Evolutionary conservation across 2,888 invertebrate genomes (phyloP).

Genomic region (Cataglyphis cursor): DNA sequence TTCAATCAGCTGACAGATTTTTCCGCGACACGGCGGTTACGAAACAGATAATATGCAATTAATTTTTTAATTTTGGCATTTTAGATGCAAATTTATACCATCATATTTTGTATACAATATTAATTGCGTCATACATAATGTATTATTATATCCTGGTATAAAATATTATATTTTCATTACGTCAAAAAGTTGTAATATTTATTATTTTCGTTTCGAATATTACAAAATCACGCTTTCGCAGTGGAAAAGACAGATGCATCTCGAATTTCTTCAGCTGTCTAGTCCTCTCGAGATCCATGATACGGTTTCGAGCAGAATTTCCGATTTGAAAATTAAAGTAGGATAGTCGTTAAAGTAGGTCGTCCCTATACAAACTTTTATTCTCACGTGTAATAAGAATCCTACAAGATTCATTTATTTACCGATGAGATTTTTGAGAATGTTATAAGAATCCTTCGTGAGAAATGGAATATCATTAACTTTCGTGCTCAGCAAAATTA

Average conservation of each 20-base stretch:
- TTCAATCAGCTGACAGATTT: conserved; percentile 29
- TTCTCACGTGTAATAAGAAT: conserved; percentile 52
- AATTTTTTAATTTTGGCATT: neutral
- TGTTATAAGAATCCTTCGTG: conserved; percentile 56
- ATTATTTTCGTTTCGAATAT: neutral
- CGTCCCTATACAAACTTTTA: conserved; percentile 66
- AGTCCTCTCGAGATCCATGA: conserved; percentile 45
- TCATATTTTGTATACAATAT: neutral
- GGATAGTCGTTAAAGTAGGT: conserved; percentile 73
- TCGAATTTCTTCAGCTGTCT: conserved; percentile 34
- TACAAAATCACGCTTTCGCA: neutral
- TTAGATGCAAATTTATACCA: neutral
- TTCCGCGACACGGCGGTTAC: neutral
- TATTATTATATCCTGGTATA: neutral
- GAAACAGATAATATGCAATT: neutral
- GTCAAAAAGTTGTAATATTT: conserved; percentile 8
- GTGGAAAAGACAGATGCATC: conserved; percentile 20
- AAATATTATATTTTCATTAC: neutral
- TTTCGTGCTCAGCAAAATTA: neutral
- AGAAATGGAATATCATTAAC: conserved; percentile 64
- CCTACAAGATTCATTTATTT: conserved; percentile 63
- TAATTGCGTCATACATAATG: neutral
- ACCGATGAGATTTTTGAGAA: conserved; percentile 52
- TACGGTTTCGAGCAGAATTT: conserved; percentile 56
- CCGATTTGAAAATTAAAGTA: conserved; percentile 75